These are phyloP conservation scores for Congeria kusceri DNA, from an alignment of 2,888 invertebrate genomes.

Conservation along the genomic window DNA sequence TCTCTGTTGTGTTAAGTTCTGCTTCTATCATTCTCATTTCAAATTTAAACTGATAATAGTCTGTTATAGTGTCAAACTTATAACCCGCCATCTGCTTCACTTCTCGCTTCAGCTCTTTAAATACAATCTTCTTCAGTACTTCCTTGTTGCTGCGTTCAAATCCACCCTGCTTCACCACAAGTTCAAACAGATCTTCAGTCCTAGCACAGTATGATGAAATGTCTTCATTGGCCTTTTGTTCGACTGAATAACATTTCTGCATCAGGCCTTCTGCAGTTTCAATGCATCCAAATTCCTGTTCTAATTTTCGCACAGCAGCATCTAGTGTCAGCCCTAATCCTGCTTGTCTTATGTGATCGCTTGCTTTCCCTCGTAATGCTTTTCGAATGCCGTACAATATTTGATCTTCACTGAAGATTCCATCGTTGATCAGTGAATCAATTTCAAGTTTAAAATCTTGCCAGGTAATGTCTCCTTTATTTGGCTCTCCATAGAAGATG, in stretches of 20 bases:
- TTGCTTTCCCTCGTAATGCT: conserved; percentile 6
- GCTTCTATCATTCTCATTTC: not conserved
- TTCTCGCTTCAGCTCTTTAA: not conserved
- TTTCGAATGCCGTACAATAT: not conserved
- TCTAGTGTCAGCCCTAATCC: not conserved
- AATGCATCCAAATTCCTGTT: not conserved
- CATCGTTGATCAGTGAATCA: not conserved
- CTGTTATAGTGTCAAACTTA: not conserved
- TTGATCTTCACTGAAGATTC: not conserved
- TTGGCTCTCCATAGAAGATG: not conserved
- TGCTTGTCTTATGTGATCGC: not conserved
- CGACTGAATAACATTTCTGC: conserved; percentile 2
- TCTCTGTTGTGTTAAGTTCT: not conserved
- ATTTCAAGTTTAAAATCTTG: not conserved
- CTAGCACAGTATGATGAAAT: not conserved
- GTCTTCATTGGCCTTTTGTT: conserved; percentile 6
- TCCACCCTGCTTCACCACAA: not conserved
- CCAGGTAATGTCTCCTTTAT: conserved; percentile 1
- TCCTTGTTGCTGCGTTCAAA: not conserved
- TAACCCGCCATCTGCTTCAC: not conserved
- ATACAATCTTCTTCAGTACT: not conserved
- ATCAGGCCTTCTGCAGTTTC: not conserved
- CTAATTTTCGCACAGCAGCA: not conserved
- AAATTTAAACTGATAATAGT: not conserved
- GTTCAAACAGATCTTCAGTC: not conserved